phyloP scores from a whole-genome alignment of 2,888 invertebrate species.

The Phyllotreta striolata region DNA sequence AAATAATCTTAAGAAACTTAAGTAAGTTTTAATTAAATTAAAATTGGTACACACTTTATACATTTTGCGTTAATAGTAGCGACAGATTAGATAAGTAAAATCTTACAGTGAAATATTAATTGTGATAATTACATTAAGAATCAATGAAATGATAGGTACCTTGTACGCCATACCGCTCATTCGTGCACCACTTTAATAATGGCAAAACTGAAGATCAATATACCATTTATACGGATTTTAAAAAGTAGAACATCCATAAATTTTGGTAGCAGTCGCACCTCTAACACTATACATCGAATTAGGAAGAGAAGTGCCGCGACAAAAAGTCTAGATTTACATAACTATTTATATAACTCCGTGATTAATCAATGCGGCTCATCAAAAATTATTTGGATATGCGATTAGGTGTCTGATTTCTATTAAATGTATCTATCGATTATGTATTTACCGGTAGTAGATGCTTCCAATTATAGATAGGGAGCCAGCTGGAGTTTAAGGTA shows the following conservation, averaged over 20 bases:
- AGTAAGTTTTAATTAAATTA: not conserved
- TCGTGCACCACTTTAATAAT: slow-evolving; percentile 29
- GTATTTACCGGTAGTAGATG: not conserved
- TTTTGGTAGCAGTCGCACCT: slow-evolving; percentile 35
- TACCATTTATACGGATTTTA: slow-evolving; percentile 33
- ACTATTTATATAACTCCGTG: slow-evolving; percentile 13
- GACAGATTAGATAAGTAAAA: not conserved
- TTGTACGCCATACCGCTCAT: slow-evolving; percentile 32
- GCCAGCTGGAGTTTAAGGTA: slow-evolving; percentile 2
- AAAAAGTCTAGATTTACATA: not conserved
- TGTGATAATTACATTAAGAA: not conserved
- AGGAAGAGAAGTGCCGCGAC: too few relatives aligned
- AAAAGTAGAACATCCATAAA: slow-evolving; percentile 38
- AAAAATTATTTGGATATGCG: slow-evolving; percentile 2
- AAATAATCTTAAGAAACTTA: not conserved
- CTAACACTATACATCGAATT: slow-evolving; percentile 10
- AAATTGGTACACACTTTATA: too few relatives aligned
- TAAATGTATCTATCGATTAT: slow-evolving; percentile 1
- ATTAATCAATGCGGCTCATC: slow-evolving; percentile 15
- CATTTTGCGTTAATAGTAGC: not conserved
- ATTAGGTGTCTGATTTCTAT: slow-evolving; percentile 8
- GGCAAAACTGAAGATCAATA: slow-evolving; percentile 29
- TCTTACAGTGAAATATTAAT: not conserved
- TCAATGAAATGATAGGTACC: slow-evolving; percentile 21
- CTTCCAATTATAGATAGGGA: slow-evolving; percentile 7